Percentiles rank a stretch among this genome's conserved stretches.
Conservation (phyloP, 2,113 vertebrate genomes). For the Kryptolebias marmoratus region DNA sequence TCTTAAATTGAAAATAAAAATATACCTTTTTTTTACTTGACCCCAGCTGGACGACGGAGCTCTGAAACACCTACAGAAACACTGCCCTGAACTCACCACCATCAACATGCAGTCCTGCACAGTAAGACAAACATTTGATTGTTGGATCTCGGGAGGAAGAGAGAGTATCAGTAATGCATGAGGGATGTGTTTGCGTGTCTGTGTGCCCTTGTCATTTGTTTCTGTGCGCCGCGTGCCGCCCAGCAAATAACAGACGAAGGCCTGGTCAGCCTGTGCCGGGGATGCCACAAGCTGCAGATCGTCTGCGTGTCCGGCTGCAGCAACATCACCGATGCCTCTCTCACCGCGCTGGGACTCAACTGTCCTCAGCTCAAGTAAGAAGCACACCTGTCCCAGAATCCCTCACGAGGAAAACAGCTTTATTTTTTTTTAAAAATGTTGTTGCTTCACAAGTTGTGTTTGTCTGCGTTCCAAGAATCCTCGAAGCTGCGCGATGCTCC, state of each 20-base stretch:
- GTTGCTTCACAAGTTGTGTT: not conserved
- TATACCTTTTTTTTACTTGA: slow-evolving; percentile 7
- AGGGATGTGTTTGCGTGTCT: slow-evolving; percentile 1
- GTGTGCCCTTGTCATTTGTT: slow-evolving; percentile 17
- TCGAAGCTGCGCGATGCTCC: slow-evolving; percentile 92
- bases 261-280: slow-evolving; percentile 88
- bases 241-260: slow-evolving; percentile 92
- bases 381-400: slow-evolving; percentile 13
- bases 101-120: slow-evolving; percentile 93
- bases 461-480: slow-evolving; percentile 81
- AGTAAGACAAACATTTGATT: slow-evolving; percentile 75
- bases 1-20: not conserved
- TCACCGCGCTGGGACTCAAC: slow-evolving; percentile 91
- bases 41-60: slow-evolving; percentile 89
- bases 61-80: slow-evolving; percentile 89
- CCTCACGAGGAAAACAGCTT: not conserved
- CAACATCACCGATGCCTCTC: slow-evolving; percentile 91
- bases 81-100: slow-evolving; percentile 90
- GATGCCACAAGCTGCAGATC: slow-evolving; percentile 89
- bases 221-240: slow-evolving; percentile 24
- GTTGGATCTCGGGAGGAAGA: not conserved
- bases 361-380: slow-evolving; percentile 92
- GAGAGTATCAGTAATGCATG: slow-evolving; percentile 1
- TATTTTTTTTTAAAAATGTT: not conserved
- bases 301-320: slow-evolving; percentile 92